phyloP scores from a whole-genome alignment of 2,888 invertebrate species.

The Hecatera dysodea region DNA sequence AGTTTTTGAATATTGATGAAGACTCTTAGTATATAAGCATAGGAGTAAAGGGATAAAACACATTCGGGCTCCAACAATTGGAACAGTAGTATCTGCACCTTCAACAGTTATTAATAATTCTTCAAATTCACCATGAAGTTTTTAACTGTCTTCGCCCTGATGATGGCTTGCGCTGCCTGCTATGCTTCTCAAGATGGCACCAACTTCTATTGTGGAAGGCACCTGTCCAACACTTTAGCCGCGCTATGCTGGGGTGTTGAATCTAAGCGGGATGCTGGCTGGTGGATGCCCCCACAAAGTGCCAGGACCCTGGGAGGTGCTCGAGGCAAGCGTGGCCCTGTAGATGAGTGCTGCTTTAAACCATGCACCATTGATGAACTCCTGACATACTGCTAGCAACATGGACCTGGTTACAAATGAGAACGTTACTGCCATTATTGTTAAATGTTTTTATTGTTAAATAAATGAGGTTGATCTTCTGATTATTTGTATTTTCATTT shows the following conservation, averaged over 20 bases:
- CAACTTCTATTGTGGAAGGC: conserved; percentile 46
- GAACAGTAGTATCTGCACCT: not conserved
- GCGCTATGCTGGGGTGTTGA: conserved; percentile 42
- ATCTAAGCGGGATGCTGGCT: conserved; percentile 52
- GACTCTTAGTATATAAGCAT: conserved; percentile 40
- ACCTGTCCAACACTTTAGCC: conserved; percentile 35
- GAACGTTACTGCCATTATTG: not conserved
- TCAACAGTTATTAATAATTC: not conserved
- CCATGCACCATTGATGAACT: conserved; percentile 55
- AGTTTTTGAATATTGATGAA: conserved; percentile 57
- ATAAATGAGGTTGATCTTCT: conserved; percentile 26
- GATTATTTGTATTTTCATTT: not conserved
- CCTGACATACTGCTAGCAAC: conserved; percentile 47
- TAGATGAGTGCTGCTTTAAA: conserved; percentile 61
- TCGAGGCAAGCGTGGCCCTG: conserved; percentile 55
- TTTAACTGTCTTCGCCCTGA: conserved; percentile 33
- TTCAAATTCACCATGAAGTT: conserved; percentile 47
- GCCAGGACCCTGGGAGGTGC: conserved; percentile 39
- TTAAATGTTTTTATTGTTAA: conserved; percentile 31
- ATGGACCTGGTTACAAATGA: not conserved
- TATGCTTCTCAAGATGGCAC: conserved; percentile 45
- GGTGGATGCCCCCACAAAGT: conserved; percentile 55
- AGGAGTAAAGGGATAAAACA: not conserved
- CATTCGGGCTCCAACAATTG: conserved; percentile 35
- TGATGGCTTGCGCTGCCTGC: conserved; percentile 38